Base-by-base conservation (phyloP, 2,888 invertebrate species). In the Molorchus minor region DNA sequence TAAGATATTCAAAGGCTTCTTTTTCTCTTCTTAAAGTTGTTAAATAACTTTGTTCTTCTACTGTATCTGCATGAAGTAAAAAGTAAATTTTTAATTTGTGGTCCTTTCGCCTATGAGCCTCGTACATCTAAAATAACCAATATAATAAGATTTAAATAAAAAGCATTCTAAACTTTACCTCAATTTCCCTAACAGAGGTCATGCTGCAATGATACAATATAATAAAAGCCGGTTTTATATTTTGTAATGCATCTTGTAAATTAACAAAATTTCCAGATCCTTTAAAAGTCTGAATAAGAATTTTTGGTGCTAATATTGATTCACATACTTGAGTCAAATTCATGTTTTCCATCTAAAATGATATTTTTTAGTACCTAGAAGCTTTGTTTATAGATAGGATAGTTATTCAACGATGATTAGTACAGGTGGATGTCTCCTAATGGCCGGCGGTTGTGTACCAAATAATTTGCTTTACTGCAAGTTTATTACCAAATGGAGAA, bases 21-120 rank as follows among this genome's bases (percentile, higher is more conserved):
- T 98, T 98, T 80, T 99, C 99, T 62, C 92, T 86, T 64, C 94
- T 86, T 55, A 99, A 82, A 0, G 92, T 87, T 0, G 96, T 96
- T 29, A 99, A 84, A 80, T 97, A 99, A 1, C 93, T 89, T 82
- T 99, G 98, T 80, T 99, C 99, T 81, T 99, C 99, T 0, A 96
- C 94, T 4, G 98, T 98, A 61, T 91, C 91, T 7, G 89, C 89
- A 77, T 97, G 96, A 66, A 97, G 87, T 45, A 99, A 79, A 73
- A 97, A 95, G 80, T 93, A 98, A 5, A 98, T 90, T 73, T 89
- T 88, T 3, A 90, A 77, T 12, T 82, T 77, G 0, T 84, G 79
- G 7, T 83, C 83, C n/a, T 79, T 76, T 38, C 81, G 77, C 60
- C 86, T 84, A 20, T 86, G 84, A 19, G 87, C 85, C 76, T 89